Conservation (phyloP, 2,888 invertebrate species). For the Eudemis profundana region DNA sequence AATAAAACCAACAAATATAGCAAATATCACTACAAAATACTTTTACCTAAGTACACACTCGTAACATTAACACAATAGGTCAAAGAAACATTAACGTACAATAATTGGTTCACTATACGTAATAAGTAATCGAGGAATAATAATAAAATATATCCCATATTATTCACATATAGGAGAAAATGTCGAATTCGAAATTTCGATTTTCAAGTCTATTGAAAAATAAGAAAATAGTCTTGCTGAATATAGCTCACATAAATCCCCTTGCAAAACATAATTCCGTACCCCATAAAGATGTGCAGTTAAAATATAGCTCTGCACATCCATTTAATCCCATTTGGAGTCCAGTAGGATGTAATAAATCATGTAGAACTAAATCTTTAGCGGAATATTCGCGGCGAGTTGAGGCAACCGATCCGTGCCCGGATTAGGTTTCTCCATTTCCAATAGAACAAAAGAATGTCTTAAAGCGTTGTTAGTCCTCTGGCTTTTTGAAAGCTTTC, state of each 20-base stretch:
- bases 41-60: too few relatives aligned
- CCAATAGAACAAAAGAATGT: conserved; percentile 57
- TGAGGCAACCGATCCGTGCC: conserved; percentile 49
- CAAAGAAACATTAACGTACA: too few relatives aligned
- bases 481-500: conserved; percentile 46
- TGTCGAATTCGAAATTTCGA: neutral
- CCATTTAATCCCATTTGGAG: conserved; percentile 35
- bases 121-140: too few relatives aligned
- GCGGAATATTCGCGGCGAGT: conserved; percentile 50
- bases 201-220: neutral
- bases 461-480: conserved; percentile 48
- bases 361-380: conserved; percentile 43
- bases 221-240: neutral
- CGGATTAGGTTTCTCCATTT: conserved; percentile 57
- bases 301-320: conserved; percentile 33
- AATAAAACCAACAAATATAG: too few relatives aligned
- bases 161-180: neutral
- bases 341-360: conserved; percentile 37
- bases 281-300: conserved; percentile 29
- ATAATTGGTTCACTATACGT: too few relatives aligned
- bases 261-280: conserved; percentile 8
- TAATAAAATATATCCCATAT: too few relatives aligned
- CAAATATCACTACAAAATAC: too few relatives aligned
- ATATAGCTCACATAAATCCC: neutral
- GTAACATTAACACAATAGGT: too few relatives aligned